Conservation (phyloP, 2,113 vertebrate genomes). For the Oceanodroma tethys region DNA sequence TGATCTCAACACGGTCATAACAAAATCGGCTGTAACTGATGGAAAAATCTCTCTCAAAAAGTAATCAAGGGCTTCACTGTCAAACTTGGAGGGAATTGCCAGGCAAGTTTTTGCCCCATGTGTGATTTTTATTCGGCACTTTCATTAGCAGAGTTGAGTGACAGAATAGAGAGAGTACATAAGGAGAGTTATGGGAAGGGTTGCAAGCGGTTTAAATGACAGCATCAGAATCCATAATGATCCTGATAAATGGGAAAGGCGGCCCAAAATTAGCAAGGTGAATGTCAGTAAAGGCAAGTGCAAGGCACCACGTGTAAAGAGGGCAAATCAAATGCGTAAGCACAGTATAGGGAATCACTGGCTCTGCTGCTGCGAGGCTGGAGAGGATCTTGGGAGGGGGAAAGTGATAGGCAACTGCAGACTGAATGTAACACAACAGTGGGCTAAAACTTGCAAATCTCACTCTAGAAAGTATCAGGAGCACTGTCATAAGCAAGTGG, state of each 20-base stretch:
- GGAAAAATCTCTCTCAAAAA: conserved; percentile 17
- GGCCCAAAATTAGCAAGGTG: not conserved
- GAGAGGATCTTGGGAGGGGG: not conserved
- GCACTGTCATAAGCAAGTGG: not conserved
- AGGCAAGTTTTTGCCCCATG: not conserved
- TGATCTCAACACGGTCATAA: not conserved
- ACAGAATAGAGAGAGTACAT: not conserved
- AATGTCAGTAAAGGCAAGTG: not conserved
- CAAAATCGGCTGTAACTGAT: not conserved
- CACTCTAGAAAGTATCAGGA: not conserved
- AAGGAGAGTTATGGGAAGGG: not conserved
- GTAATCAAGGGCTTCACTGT: not conserved
- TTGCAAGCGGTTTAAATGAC: not conserved
- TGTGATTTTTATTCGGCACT: not conserved
- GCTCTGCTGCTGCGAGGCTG: not conserved
- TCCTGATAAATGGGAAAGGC: not conserved
- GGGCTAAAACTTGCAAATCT: not conserved
- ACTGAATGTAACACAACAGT: not conserved
- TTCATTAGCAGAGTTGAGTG: conserved; percentile 20
- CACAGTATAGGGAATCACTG: not conserved
- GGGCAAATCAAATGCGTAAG: not conserved
- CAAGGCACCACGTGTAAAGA: not conserved
- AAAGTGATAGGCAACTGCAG: not conserved
- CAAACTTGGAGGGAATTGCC: not conserved
- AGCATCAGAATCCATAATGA: conserved; percentile 4